Evolutionary conservation across 2,797 vertebrate species (phyloP).

Genomic region (Novumbra hubbsi): DNA sequence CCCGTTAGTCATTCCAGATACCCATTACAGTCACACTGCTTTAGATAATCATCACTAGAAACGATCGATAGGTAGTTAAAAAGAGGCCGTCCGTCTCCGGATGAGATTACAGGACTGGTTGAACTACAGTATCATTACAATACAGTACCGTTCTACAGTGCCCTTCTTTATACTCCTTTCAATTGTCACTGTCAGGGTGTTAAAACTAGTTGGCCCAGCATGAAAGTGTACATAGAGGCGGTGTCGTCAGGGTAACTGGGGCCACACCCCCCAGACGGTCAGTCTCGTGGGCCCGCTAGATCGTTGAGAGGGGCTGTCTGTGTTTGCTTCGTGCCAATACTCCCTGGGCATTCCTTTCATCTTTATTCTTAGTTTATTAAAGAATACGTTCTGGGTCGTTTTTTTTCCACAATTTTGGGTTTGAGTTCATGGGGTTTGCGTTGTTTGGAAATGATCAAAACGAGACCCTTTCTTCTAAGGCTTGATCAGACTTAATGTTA

Average conservation of each 20-base stretch:
- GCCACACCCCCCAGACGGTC: slow-evolving; percentile 48
- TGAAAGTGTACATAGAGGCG: slow-evolving; percentile 44
- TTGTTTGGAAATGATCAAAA: background rate
- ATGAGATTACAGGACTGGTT: slow-evolving; percentile 1
- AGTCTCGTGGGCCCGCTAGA: slow-evolving; percentile 28
- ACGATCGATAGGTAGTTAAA: slow-evolving; percentile 18
- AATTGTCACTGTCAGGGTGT: slow-evolving; percentile 47
- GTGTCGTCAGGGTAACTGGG: slow-evolving; percentile 25
- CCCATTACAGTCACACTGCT: slow-evolving; percentile 40
- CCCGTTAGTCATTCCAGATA: slow-evolving; percentile 59
- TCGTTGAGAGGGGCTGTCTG: slow-evolving; percentile 32
- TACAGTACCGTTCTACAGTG: slow-evolving; percentile 16
- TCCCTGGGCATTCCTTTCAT: slow-evolving; percentile 56
- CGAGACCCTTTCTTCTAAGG: background rate
- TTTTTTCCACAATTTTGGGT: background rate
- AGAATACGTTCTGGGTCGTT: background rate
- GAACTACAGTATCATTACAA: slow-evolving; percentile 30
- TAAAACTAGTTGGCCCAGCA: slow-evolving; percentile 39
- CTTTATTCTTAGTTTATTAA: background rate
- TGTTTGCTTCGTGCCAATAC: slow-evolving; percentile 56
- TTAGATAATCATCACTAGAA: slow-evolving; percentile 34
- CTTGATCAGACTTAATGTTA: background rate
- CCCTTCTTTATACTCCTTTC: slow-evolving; percentile 29
- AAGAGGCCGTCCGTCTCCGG: slow-evolving; percentile 9
- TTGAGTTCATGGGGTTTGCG: background rate